These are phyloP conservation scores for Osmerus eperlanus DNA, from an alignment of 2,113 vertebrate species.

Conservation along the genomic window DNA sequence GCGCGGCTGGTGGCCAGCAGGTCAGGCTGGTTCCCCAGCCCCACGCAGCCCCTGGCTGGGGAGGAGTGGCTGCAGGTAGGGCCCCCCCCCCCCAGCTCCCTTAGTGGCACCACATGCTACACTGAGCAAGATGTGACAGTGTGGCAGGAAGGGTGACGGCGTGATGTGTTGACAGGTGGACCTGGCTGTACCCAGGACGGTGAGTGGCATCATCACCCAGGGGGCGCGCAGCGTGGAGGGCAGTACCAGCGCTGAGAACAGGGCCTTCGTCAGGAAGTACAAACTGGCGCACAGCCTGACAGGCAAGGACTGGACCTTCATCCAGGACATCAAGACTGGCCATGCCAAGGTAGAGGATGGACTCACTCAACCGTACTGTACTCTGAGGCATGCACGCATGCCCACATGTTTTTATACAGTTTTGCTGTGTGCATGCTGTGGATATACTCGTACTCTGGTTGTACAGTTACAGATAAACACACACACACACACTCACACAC, in stretches of 20 bases:
- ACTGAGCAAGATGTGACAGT: background rate
- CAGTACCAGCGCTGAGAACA: conserved; percentile 81
- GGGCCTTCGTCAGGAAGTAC: conserved; percentile 94
- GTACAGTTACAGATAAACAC: background rate
- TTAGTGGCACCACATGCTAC: background rate
- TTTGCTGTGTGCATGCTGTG: no score
- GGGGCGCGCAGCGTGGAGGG: conserved; percentile 91
- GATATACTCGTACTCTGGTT: no score
- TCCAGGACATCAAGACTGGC: conserved; percentile 85
- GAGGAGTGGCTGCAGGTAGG: conserved; percentile 90
- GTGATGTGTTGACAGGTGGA: conserved; percentile 70
- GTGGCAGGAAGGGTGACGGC: background rate
- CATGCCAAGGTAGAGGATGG: conserved; percentile 82
- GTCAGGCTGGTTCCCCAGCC: conserved; percentile 90
- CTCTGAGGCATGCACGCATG: background rate
- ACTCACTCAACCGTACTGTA: conserved; percentile 1
- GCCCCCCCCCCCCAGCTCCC: background rate
- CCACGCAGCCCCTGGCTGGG: conserved; percentile 84
- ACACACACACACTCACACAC: background rate
- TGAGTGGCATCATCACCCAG: conserved; percentile 92
- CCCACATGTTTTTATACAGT: background rate
- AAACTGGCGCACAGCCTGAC: conserved; percentile 91
- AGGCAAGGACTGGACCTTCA: conserved; percentile 88
- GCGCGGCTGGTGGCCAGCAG: conserved; percentile 93
- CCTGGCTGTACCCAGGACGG: conserved; percentile 81